A percentile compares a stretch with the other conserved stretches of the same genome.
Evolutionary conservation across 2,113 vertebrate species (phyloP).

Genomic region (Lontra canadensis): DNA sequence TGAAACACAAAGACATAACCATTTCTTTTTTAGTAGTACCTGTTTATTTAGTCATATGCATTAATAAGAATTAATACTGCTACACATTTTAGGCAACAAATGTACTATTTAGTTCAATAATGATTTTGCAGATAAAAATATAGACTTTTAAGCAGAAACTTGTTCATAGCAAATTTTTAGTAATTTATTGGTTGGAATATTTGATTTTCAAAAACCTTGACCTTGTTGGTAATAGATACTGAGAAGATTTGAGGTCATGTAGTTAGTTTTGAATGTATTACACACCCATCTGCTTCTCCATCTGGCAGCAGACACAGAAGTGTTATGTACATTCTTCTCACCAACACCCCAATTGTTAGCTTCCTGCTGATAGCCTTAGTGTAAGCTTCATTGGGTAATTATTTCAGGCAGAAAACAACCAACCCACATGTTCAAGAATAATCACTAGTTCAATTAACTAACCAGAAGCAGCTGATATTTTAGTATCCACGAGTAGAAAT

Average conservation of each 20-base stretch:
- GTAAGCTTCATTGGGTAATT: conserved; percentile 78
- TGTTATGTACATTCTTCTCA: conserved; percentile 71
- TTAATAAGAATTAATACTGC: not conserved
- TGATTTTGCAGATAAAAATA: not conserved
- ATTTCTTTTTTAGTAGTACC: not conserved
- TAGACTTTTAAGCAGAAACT: not conserved
- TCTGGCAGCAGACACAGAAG: conserved; percentile 75
- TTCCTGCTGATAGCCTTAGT: conserved; percentile 72
- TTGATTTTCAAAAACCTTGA: conserved; percentile 41
- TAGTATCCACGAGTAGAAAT: conserved; percentile 42
- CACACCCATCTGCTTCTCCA: conserved; percentile 80
- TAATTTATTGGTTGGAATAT: not conserved
- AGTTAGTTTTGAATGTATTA: conserved; percentile 73
- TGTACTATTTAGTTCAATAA: not conserved
- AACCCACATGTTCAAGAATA: conserved; percentile 79
- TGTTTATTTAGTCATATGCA: not conserved
- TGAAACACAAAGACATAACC: not conserved
- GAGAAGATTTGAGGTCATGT: conserved; percentile 52
- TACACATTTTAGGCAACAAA: not conserved
- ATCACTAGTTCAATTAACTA: conserved; percentile 83
- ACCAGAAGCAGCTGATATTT: conserved; percentile 66
- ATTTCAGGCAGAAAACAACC: conserved; percentile 80
- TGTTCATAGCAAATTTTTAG: not conserved
- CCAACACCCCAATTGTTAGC: conserved; percentile 75
- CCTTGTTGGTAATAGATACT: conserved; percentile 46